Percentiles rank a stretch among this genome's conserved stretches.
Evolutionary conservation across 2,113 vertebrate species (phyloP).

Genomic region (Macquaria ambigua): DNA sequence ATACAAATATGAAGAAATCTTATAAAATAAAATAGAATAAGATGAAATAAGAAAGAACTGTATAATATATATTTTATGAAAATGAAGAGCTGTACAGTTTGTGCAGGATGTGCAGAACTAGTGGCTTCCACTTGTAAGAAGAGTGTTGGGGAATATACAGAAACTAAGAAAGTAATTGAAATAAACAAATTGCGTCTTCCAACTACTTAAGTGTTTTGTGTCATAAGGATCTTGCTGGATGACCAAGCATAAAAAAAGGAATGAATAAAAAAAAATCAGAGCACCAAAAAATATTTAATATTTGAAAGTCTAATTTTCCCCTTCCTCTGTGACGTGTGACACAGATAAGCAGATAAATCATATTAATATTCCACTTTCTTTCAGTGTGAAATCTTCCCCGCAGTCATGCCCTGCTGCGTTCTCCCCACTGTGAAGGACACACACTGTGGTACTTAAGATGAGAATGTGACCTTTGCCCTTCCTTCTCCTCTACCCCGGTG

Average conservation of each 20-base stretch:
- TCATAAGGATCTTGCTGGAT: not conserved
- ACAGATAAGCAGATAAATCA: conserved; percentile 33
- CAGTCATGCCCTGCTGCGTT: conserved; percentile 46
- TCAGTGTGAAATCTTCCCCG: conserved; percentile 21
- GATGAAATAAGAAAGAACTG: too few relatives aligned
- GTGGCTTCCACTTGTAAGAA: not conserved
- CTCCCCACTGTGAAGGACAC: conserved; percentile 57
- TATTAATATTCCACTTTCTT: conserved; percentile 44
- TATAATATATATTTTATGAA: too few relatives aligned
- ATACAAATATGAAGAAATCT: too few relatives aligned
- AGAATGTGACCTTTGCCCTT: conserved; percentile 48
- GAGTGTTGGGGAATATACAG: not conserved
- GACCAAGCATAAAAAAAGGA: not conserved
- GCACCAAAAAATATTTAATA: conserved; percentile 1
- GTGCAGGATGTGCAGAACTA: too few relatives aligned
- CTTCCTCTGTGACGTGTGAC: conserved; percentile 27
- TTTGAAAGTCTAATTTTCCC: not conserved
- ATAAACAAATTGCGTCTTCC: not conserved
- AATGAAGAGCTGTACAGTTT: too few relatives aligned
- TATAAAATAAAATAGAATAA: too few relatives aligned
- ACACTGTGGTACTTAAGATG: conserved; percentile 46
- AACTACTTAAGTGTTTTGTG: not conserved
- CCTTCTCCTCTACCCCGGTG: conserved; percentile 23
- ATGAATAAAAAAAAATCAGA: not conserved
- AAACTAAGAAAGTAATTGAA: not conserved